phyloP scores from a whole-genome alignment of 2,888 invertebrate genomes.

The Taenaris catops region DNA sequence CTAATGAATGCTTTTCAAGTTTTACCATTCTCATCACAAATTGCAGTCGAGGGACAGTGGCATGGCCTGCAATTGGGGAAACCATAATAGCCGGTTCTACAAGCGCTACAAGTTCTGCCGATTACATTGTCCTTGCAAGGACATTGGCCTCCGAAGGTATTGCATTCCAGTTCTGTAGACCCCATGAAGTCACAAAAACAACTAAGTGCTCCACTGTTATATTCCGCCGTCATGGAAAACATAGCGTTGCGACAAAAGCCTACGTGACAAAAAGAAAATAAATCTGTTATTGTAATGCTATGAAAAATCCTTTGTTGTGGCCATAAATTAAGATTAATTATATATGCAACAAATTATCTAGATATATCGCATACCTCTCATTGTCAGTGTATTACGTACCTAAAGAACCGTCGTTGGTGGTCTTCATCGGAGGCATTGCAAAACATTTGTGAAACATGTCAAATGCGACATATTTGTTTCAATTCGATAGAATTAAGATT shows the following conservation, averaged over 20 bases:
- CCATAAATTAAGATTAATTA: too few species aligned
- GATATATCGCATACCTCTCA: too few species aligned
- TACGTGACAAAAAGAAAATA: too few species aligned
- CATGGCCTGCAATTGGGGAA: slow-evolving; percentile 97
- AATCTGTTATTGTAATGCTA: too few species aligned
- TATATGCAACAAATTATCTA: too few species aligned
- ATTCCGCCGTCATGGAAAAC: slow-evolving; percentile 96
- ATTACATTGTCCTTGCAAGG: slow-evolving; percentile 95
- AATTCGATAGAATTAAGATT: too few species aligned
- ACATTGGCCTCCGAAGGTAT: slow-evolving; percentile 97
- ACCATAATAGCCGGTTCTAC: slow-evolving; percentile 95
- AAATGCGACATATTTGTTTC: too few species aligned
- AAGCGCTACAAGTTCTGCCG: slow-evolving; percentile 91
- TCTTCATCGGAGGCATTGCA: too few species aligned
- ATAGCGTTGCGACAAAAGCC: slow-evolving; percentile 95
- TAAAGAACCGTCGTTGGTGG: too few species aligned
- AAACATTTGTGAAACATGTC: too few species aligned
- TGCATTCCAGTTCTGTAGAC: slow-evolving; percentile 91
- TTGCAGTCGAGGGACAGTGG: slow-evolving; percentile 90
- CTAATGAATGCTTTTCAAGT: neutral
- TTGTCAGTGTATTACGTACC: too few species aligned
- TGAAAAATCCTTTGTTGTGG: too few species aligned
- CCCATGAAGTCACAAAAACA: slow-evolving; percentile 95
- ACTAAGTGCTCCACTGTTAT: slow-evolving; percentile 94
- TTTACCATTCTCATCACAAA: slow-evolving; percentile 85